These are phyloP conservation scores for Salvelinus sp. DNA, from an alignment of 2,113 vertebrate genomes.

Conservation along the genomic window DNA sequence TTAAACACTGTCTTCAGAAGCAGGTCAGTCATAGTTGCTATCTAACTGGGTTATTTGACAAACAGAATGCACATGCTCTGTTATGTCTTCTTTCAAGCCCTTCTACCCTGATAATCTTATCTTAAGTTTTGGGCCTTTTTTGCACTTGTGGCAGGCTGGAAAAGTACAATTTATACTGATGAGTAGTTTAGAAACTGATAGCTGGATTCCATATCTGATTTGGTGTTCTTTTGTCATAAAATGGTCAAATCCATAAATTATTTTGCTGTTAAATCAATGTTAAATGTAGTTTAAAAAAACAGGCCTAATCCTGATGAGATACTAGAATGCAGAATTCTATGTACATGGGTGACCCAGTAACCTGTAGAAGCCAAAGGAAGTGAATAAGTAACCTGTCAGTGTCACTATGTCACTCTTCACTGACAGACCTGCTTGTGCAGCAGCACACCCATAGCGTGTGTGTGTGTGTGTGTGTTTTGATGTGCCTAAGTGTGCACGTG, in stretches of 20 bases:
- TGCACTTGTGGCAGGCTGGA: background rate
- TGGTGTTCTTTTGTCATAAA: background rate
- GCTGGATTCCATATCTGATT: background rate
- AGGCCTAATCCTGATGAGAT: background rate
- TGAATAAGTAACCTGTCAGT: background rate
- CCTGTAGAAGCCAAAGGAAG: background rate
- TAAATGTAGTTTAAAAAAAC: background rate
- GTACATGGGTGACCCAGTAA: background rate
- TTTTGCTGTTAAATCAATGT: background rate
- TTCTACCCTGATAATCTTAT: background rate
- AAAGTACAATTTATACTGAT: background rate
- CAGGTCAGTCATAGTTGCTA: conserved; percentile 2
- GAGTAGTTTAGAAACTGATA: background rate
- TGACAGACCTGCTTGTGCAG: background rate
- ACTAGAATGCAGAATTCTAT: background rate
- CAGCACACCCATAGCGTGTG: background rate
- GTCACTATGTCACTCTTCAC: background rate
- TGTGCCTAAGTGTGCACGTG: background rate
- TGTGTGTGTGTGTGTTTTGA: background rate
- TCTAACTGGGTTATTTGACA: background rate
- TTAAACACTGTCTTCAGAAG: background rate
- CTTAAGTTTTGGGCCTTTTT: background rate
- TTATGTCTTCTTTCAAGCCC: background rate
- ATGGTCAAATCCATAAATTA: background rate
- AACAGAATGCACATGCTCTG: background rate